phyloP scores from a whole-genome alignment of 1,140 invertebrate species.

The Drosophila mojavensis region DNA sequence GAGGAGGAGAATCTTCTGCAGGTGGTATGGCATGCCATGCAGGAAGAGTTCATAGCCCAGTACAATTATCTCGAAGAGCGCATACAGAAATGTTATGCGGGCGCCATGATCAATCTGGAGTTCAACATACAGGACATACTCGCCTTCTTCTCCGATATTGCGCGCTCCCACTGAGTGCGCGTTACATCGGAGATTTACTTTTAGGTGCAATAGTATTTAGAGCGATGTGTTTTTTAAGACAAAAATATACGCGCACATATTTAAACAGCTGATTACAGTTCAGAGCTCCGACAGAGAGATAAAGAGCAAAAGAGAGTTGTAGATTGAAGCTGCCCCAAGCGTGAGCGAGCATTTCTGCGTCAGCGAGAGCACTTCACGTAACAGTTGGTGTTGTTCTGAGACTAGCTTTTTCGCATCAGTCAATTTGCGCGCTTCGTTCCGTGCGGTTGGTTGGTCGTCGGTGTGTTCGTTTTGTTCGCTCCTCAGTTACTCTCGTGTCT shows the following conservation, averaged over 20 bases:
- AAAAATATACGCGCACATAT: constrained; percentile 70
- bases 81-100: constrained; percentile 98
- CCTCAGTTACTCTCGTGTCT: constrained; percentile 44
- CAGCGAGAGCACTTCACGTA: neutral
- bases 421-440: constrained; percentile 43
- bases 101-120: constrained; percentile 96
- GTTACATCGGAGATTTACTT: constrained; percentile 40
- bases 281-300: neutral
- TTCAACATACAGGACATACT: constrained; percentile 98
- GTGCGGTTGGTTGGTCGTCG: constrained; percentile 28
- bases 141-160: constrained; percentile 99
- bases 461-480: constrained; percentile 44
- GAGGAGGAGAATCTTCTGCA: constrained; percentile 97
- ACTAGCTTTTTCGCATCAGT: constrained; percentile 36
- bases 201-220: constrained; percentile 81
- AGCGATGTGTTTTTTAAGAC: constrained; percentile 44
- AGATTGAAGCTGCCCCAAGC: neutral
- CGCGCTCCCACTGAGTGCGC: constrained; percentile 90
- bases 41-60: constrained; percentile 99
- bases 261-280: constrained; percentile 52
- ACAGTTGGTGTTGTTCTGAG: constrained; percentile 36
- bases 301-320: neutral
- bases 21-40: constrained; percentile 99
- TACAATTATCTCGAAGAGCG: constrained; percentile 97
- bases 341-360: neutral